phyloP scores from a whole-genome alignment of 2,888 invertebrate species.

The Thera britannica region DNA sequence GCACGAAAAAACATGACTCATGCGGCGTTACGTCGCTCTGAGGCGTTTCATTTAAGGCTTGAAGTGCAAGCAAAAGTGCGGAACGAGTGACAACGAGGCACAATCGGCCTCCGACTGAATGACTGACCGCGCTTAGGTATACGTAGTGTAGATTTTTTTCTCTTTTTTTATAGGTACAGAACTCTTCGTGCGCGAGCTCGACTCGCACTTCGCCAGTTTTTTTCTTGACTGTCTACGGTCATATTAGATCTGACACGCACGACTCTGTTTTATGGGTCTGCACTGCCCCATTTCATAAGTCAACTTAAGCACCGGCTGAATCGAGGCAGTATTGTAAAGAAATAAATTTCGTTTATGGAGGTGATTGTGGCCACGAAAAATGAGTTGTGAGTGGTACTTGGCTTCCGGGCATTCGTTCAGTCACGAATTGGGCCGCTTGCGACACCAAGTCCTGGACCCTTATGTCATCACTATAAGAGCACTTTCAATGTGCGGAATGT shows the following conservation, averaged over 20 bases:
- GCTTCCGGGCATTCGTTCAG: constrained; percentile 77
- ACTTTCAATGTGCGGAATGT: constrained; percentile 40
- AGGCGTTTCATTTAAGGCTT: no score
- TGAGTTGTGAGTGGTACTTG: constrained; percentile 64
- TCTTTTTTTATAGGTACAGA: no score
- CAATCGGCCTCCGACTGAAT: no score
- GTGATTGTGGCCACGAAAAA: constrained; percentile 69
- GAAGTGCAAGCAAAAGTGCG: no score
- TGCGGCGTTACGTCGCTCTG: no score
- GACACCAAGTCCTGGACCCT: constrained; percentile 58
- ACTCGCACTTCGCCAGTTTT: no score
- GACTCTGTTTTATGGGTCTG: constrained; percentile 10
- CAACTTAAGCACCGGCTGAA: constrained; percentile 19
- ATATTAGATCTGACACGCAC: constrained; percentile 3
- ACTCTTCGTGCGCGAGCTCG: no score
- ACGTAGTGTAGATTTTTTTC: no score
- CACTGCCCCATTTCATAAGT: constrained; percentile 14
- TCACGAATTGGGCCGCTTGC: constrained; percentile 70
- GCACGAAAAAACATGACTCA: no score
- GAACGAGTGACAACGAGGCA: no score
- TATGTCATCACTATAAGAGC: constrained; percentile 61
- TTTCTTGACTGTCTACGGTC: background rate
- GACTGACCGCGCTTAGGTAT: no score
- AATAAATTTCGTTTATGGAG: constrained; percentile 48
- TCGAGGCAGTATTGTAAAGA: constrained; percentile 24